Conservation (phyloP, 2,888 invertebrate species). For the Pterostichus madidus region DNA sequence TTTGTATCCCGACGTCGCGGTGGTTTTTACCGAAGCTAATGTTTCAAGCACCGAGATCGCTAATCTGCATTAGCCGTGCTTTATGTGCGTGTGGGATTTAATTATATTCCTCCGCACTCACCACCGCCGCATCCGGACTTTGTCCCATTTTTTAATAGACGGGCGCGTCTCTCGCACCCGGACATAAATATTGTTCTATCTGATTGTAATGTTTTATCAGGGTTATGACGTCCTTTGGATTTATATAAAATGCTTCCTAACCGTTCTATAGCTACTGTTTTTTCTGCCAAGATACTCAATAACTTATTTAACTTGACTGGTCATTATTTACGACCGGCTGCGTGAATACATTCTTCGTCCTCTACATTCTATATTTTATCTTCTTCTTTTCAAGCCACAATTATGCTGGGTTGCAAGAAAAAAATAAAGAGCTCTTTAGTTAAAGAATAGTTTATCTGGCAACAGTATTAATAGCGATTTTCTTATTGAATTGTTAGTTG, state of each 20-base stretch:
- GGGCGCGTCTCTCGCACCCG: constrained; percentile 4
- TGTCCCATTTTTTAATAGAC: constrained; percentile 47
- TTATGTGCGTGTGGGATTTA: constrained; percentile 62
- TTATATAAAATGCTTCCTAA: constrained; percentile 1
- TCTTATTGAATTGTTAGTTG: too few relatives aligned
- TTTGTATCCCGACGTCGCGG: constrained; percentile 55
- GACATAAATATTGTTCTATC: constrained; percentile 60
- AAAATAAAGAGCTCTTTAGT: too few relatives aligned
- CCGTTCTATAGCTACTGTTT: constrained; percentile 29
- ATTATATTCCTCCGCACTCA: constrained; percentile 40
- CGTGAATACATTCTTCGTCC: background rate
- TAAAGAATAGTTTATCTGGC: too few relatives aligned
- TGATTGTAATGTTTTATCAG: constrained; percentile 60
- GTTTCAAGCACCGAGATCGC: constrained; percentile 57
- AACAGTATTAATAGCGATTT: too few relatives aligned
- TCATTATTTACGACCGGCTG: constrained; percentile 21
- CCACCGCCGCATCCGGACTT: constrained; percentile 40
- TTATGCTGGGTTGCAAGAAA: too few relatives aligned
- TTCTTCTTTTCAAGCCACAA: too few relatives aligned
- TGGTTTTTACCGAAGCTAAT: constrained; percentile 54
- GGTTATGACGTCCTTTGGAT: constrained; percentile 57
- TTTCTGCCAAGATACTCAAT: constrained; percentile 11
- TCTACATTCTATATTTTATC: background rate
- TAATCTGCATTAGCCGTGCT: constrained; percentile 58
- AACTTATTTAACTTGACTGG: constrained; percentile 10